Evolutionary conservation across 2,113 vertebrate species (phyloP).

Genomic region (Vimba vimba): DNA sequence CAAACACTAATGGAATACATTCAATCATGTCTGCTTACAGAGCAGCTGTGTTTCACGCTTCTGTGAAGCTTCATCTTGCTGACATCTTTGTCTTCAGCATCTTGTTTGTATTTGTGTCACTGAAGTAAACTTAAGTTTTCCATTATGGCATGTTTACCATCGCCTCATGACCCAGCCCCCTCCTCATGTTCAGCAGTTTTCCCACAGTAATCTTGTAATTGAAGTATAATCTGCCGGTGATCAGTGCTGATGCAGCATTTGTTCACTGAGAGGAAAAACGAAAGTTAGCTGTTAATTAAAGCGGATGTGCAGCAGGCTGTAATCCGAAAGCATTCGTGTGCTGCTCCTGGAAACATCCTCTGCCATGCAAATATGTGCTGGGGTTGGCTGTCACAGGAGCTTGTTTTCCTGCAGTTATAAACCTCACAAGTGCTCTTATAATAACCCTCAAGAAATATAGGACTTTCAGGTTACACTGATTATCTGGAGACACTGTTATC

Average conservation of each 20-base stretch:
- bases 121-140: constrained; percentile 6
- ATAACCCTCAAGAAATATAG: not conserved
- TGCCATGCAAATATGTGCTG: not conserved
- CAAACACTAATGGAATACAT: not conserved
- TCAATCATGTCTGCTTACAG: not conserved
- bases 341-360: not conserved
- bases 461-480: not conserved
- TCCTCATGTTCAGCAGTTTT: not conserved
- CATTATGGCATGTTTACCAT: not conserved
- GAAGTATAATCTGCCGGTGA: constrained; percentile 45
- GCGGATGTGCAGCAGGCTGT: constrained; percentile 20
- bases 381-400: too few species aligned
- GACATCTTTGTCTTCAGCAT: not conserved
- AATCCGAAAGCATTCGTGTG: not conserved
- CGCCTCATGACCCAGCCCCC: not conserved
- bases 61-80: not conserved
- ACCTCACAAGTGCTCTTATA: not conserved
- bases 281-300: constrained; percentile 50
- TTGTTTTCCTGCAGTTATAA: not conserved
- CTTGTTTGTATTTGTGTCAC: not conserved
- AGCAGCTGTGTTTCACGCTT: not conserved
- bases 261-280: constrained; percentile 5
- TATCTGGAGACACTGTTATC: not conserved
- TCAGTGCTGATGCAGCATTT: not conserved
- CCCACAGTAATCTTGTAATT: constrained; percentile 41